Evolutionary conservation across 2,888 invertebrate species (phyloP), one percentile per base, ranked within the genome.

Genomic region (Phymatocera aterrima): DNA sequence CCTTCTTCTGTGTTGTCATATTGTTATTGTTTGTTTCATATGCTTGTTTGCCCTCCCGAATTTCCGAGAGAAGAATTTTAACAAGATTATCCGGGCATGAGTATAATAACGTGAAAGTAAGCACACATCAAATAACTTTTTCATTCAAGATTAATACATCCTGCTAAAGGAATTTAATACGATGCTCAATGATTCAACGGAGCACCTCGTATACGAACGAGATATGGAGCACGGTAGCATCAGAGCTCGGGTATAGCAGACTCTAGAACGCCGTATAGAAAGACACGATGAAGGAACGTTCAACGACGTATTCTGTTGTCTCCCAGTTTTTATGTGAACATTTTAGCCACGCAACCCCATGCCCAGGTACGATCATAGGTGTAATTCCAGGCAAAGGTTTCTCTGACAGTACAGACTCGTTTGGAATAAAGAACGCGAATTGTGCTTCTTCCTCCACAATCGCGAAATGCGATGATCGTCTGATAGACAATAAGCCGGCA

Each of bases 261-360:
- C 21, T 64, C 18, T 3, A 18, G 12, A 40, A 64, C 37, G 37
- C 21, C 37, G 37, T 37, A n/a, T n/a, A 2, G 8, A 21, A 3
- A 46, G 4, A 72, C 28, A 51, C 51, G 72, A 51, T 72, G 51
- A 72, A 72, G 43, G 10, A 46, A 28, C 68, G 34, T 72, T 72
- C n/a, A 72, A 48, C 34, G 51, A 15, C 34, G 72, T 51, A n/a
- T 34, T 46, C 48, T 10, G 51, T 70, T 70, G 70, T 70, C 48
- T 70, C 48, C 18, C 10, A 5, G 21, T 48, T 48, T 51, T 48
- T 34, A 31, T 12, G 31, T 6, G 40, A 48, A 31, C 18, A 4
- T 34, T 43, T 31, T 4, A 51, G 21, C n/a, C 12, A 34, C 34
- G 72, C 34, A 18, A 68, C 34, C 28, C 28, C 57, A 64, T n/a